Conservation (phyloP, 2,888 invertebrate genomes). For the Nemoura dubitans region DNA sequence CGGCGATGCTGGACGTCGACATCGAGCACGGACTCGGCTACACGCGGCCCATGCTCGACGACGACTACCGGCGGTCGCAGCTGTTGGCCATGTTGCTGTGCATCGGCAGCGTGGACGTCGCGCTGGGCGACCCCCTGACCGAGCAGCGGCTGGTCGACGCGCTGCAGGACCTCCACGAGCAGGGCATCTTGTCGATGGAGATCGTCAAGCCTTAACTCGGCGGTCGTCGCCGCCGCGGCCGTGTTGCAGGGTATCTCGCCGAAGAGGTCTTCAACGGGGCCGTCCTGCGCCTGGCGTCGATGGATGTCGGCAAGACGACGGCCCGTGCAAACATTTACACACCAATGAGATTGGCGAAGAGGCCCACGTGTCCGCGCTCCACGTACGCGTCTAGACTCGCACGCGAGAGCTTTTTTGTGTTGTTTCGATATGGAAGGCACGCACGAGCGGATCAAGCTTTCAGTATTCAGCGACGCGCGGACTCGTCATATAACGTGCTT, state of each 20-base stretch:
- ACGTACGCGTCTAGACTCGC: background rate
- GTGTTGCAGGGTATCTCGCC: background rate
- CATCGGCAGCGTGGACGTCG: slow-evolving; percentile 83
- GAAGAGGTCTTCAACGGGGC: background rate
- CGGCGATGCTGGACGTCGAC: slow-evolving; percentile 70
- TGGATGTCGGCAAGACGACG: background rate
- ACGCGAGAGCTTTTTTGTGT: background rate
- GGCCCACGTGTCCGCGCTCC: background rate
- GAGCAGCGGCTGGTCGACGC: slow-evolving; percentile 79
- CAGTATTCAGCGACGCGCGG: background rate
- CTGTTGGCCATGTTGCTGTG: slow-evolving; percentile 79
- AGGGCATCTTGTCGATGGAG: slow-evolving; percentile 67
- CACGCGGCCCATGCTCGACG: slow-evolving; percentile 63
- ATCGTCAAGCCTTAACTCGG: background rate
- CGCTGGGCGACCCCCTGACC: slow-evolving; percentile 78
- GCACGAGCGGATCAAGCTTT: background rate
- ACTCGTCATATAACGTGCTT: background rate
- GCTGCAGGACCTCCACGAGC: slow-evolving; percentile 75
- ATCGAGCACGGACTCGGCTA: slow-evolving; percentile 66
- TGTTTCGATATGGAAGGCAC: background rate
- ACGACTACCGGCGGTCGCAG: slow-evolving; percentile 72
- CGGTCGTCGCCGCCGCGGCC: no score
- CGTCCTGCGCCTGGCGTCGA: background rate
- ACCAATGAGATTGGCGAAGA: background rate
- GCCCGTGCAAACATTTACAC: background rate